Percentiles rank a stretch among this genome's conserved stretches.
Conservation (phyloP, 2,888 invertebrate genomes). For the Ommatoiulus sabulosus region DNA sequence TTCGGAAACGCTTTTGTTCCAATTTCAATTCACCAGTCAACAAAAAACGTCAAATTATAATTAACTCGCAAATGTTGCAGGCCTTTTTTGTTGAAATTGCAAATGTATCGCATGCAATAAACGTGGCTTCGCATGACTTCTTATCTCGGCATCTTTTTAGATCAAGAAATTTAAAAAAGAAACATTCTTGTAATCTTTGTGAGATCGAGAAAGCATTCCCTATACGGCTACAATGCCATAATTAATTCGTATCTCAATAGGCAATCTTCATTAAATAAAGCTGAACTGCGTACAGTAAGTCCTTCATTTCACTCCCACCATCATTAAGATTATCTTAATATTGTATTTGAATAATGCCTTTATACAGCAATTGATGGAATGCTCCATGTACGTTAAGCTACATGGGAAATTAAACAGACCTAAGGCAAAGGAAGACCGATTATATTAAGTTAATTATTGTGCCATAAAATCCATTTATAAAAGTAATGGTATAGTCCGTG, state of each 20-base stretch:
- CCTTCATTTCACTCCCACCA: no score
- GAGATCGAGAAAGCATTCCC: not conserved
- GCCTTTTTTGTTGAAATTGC: not conserved
- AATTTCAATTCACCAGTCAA: not conserved
- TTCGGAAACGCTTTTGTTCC: not conserved
- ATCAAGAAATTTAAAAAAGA: not conserved
- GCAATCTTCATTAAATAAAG: not conserved
- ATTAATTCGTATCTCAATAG: not conserved
- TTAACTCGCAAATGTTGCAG: not conserved
- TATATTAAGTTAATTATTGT: slow-evolving; percentile 8
- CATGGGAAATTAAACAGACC: not conserved
- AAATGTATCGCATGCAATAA: not conserved
- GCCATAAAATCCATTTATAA: not conserved
- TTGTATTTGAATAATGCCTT: not conserved
- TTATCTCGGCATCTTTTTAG: not conserved
- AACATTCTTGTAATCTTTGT: not conserved
- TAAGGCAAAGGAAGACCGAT: not conserved
- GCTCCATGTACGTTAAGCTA: not conserved
- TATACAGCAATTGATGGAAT: not conserved
- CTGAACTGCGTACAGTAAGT: no score
- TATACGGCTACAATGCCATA: not conserved
- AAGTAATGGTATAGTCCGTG: not conserved
- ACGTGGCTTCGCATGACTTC: not conserved
- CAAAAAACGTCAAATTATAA: not conserved
- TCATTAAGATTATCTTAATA: not conserved